These are phyloP conservation scores for Noctuana brunneofusca DNA, from an alignment of 2,888 invertebrate genomes.

Conservation along the genomic window DNA sequence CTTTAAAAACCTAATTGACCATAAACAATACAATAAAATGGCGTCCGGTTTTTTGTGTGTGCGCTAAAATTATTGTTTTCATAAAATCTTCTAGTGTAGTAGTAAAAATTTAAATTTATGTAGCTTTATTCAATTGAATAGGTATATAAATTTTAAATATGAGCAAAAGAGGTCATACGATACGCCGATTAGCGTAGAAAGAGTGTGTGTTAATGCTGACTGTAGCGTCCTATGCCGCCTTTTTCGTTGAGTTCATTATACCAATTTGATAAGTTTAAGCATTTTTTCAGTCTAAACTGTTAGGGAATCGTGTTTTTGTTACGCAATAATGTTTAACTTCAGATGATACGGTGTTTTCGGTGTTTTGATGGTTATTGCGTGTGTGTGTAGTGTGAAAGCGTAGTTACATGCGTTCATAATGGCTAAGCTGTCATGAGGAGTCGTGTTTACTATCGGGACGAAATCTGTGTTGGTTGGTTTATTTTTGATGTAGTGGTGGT, in stretches of 20 bases:
- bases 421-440: slow-evolving; percentile 79
- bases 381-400: slow-evolving; percentile 79
- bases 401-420: slow-evolving; percentile 74
- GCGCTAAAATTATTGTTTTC: slow-evolving; percentile 79
- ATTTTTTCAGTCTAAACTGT: slow-evolving; percentile 11
- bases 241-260: slow-evolving; percentile 64
- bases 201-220: slow-evolving; percentile 69
- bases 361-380: slow-evolving; percentile 71
- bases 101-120: slow-evolving; percentile 42
- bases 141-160: slow-evolving; percentile 37
- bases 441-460: slow-evolving; percentile 76
- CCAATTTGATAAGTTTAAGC: slow-evolving; percentile 51
- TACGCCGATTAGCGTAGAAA: slow-evolving; percentile 49
- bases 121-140: slow-evolving; percentile 12
- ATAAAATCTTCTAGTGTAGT: slow-evolving; percentile 52
- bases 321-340: slow-evolving; percentile 48
- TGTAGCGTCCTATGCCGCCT: slow-evolving; percentile 78
- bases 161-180: slow-evolving; percentile 45
- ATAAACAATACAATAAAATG: slow-evolving; percentile 83
- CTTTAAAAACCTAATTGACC: slow-evolving; percentile 48
- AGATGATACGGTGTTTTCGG: slow-evolving; percentile 54
- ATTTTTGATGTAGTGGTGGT: slow-evolving; percentile 61
- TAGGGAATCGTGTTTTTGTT: slow-evolving; percentile 36
- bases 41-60: slow-evolving; percentile 82
- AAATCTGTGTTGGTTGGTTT: slow-evolving; percentile 74